These are phyloP conservation scores for Oncorhynchus clarkii DNA, from an alignment of 2,113 vertebrate genomes.

Conservation along the genomic window DNA sequence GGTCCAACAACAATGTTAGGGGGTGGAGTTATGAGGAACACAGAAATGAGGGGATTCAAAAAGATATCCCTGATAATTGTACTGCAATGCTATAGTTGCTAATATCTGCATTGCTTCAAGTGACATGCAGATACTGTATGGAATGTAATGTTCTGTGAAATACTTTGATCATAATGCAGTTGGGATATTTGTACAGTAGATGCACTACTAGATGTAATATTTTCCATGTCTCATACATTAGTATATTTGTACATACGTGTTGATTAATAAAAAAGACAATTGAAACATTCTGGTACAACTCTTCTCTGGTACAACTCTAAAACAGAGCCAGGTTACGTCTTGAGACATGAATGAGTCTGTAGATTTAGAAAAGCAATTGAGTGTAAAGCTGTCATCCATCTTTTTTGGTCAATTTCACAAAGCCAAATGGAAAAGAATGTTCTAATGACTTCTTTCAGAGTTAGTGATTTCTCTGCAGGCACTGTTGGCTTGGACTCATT, in stretches of 20 bases:
- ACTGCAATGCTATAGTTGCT: constrained; percentile 27
- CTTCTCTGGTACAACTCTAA: not conserved
- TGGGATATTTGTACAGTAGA: constrained; percentile 47
- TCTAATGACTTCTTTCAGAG: constrained; percentile 21
- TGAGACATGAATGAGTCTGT: not conserved
- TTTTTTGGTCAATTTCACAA: constrained; percentile 20
- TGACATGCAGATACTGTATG: constrained; percentile 21
- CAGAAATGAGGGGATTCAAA: constrained; percentile 27
- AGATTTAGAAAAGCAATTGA: constrained; percentile 8
- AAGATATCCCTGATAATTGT: constrained; percentile 23
- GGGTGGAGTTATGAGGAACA: constrained; percentile 2
- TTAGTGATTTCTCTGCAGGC: constrained; percentile 30
- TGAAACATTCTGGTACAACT: not conserved
- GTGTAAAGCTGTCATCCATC: constrained; percentile 18
- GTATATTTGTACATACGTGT: constrained; percentile 64
- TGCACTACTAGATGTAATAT: constrained; percentile 62
- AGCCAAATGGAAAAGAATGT: constrained; percentile 19
- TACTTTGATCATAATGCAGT: constrained; percentile 43
- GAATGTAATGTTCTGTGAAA: constrained; percentile 40
- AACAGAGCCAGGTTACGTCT: not conserved
- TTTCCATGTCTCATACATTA: constrained; percentile 62
- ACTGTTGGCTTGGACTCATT: constrained; percentile 4
- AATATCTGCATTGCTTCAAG: not conserved
- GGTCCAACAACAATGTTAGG: not conserved
- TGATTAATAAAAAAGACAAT: constrained; percentile 63